These are phyloP conservation scores for Drosophila pseudotalamancana DNA, from an alignment of 2,888 invertebrate genomes.

Conservation along the genomic window DNA sequence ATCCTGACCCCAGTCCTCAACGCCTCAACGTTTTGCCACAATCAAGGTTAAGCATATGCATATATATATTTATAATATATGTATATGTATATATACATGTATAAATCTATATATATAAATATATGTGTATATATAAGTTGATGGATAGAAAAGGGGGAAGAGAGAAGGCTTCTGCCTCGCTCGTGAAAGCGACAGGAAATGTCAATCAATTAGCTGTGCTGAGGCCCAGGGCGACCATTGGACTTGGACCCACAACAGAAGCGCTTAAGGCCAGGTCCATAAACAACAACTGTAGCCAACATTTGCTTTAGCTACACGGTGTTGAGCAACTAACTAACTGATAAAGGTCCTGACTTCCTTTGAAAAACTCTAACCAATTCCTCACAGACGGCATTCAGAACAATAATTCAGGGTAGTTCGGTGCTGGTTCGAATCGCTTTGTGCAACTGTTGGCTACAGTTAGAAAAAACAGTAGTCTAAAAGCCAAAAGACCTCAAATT, in stretches of 20 bases:
- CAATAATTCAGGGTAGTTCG: too few species aligned
- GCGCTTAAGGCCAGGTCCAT: not conserved
- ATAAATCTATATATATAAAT: not conserved
- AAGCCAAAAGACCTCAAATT: too few species aligned
- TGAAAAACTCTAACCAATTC: too few species aligned
- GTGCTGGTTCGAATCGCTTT: too few species aligned
- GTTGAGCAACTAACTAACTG: not conserved
- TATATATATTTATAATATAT: conserved; percentile 1
- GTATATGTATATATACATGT: conserved; percentile 9
- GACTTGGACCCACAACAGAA: not conserved
- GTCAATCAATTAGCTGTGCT: conserved; percentile 76
- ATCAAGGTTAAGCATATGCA: conserved; percentile 64
- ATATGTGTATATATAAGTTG: not conserved
- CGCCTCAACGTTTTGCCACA: conserved; percentile 61
- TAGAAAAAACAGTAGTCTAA: too few species aligned
- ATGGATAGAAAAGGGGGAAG: not conserved
- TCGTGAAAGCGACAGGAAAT: conserved; percentile 67
- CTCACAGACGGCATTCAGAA: too few species aligned
- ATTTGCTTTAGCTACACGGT: too few species aligned
- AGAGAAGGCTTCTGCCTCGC: conserved; percentile 14
- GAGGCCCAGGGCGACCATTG: conserved; percentile 6
- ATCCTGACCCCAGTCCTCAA: conserved; percentile 12
- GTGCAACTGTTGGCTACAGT: too few species aligned
- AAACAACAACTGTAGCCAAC: conserved; percentile 2
- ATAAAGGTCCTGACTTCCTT: not conserved